Conservation (phyloP, 1,140 invertebrate species). For the Drosophila erecta region DNA sequence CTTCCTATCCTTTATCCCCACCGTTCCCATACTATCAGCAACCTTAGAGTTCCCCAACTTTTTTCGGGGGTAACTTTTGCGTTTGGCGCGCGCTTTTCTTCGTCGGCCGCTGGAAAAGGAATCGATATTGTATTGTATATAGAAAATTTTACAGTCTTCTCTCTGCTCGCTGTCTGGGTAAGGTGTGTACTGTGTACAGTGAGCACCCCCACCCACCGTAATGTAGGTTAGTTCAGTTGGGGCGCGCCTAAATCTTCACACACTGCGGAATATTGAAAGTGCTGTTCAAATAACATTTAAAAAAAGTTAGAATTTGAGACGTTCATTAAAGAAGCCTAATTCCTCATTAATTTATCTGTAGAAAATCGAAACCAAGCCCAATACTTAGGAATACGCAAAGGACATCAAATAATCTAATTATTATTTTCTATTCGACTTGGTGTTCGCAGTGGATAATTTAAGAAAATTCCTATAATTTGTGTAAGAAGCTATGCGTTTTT, state of each 20-base stretch:
- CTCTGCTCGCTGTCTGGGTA: conserved; percentile 35
- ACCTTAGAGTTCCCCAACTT: conserved; percentile 5
- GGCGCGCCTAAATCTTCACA: conserved; percentile 48
- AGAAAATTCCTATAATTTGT: too few relatives aligned
- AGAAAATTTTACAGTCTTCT: conserved; percentile 63
- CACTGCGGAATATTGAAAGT: conserved; percentile 8
- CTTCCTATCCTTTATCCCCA: background rate
- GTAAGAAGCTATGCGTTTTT: background rate
- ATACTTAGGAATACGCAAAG: too few relatives aligned
- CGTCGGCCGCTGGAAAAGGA: conserved; percentile 38
- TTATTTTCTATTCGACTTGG: too few relatives aligned
- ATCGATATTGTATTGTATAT: conserved; percentile 57
- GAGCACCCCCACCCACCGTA: conserved; percentile 51
- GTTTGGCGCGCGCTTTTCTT: conserved; percentile 60
- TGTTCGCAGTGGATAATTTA: too few relatives aligned
- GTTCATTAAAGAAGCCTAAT: too few relatives aligned
- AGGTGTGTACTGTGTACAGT: conserved; percentile 32
- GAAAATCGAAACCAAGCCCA: too few relatives aligned
- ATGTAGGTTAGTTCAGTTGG: conserved; percentile 77
- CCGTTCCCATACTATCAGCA: background rate
- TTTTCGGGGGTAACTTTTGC: conserved; percentile 32
- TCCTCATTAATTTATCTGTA: too few relatives aligned
- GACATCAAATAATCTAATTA: too few relatives aligned
- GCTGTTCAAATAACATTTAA: background rate
- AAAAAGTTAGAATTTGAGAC: background rate